A percentile compares a stretch with the other conserved stretches of the same genome.
Evolutionary conservation across 2,113 vertebrate species (phyloP).

Genomic region (Balaeniceps rex): DNA sequence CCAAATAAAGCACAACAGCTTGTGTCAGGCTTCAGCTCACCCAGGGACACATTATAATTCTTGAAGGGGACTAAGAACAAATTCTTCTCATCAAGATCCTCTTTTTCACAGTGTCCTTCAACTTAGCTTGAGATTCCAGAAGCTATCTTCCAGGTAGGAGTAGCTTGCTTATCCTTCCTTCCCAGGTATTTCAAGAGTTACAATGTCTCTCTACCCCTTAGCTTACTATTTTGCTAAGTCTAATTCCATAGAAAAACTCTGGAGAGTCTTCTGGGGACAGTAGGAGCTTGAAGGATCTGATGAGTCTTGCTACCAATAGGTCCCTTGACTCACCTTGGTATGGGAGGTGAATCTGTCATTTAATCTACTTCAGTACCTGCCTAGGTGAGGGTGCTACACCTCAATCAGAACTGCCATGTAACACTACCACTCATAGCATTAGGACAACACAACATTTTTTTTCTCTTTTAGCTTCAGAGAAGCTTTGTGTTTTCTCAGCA

Average conservation of each 20-base stretch:
- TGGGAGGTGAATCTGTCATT: neutral
- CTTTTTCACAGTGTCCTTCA: neutral
- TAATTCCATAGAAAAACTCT: neutral
- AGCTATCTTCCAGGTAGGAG: neutral
- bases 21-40: neutral
- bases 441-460: neutral
- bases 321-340: neutral
- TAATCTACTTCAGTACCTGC: neutral
- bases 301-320: neutral
- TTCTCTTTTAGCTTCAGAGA: neutral
- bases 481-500: neutral
- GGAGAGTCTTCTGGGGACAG: neutral
- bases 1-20: neutral
- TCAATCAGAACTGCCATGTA: neutral
- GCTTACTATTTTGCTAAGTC: neutral
- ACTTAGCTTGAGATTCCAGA: neutral
- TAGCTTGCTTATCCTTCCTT: neutral
- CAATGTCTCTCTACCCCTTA: neutral
- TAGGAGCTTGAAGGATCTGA: neutral
- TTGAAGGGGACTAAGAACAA: neutral
- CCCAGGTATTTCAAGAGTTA: neutral
- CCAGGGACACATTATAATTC: neutral
- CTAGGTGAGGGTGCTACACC: neutral
- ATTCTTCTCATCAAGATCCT: neutral
- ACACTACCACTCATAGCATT: neutral